These are phyloP conservation scores for Acronicta alni DNA, from an alignment of 2,888 invertebrate species.

Conservation along the genomic window DNA sequence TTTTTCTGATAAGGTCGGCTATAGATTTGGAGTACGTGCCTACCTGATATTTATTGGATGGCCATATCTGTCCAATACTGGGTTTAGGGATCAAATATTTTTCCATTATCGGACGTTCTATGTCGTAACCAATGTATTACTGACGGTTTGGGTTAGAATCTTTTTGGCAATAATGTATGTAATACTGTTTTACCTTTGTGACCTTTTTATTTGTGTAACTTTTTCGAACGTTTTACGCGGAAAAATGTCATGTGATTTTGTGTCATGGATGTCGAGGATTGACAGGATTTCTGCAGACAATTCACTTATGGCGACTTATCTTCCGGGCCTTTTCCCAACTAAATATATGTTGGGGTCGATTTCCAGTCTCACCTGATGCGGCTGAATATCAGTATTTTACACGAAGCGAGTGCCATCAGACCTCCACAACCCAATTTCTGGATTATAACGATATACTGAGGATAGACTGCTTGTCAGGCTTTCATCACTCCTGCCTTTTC, in stretches of 20 bases:
- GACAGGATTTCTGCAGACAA: neutral
- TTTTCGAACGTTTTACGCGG: conserved; percentile 6
- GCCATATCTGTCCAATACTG: conserved; percentile 36
- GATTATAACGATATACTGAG: too few species aligned
- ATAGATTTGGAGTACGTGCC: conserved; percentile 26
- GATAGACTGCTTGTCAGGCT: too few species aligned
- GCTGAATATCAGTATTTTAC: too few species aligned
- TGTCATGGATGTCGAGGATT: neutral
- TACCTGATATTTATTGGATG: conserved; percentile 50
- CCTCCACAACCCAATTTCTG: too few species aligned
- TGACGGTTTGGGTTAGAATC: conserved; percentile 31
- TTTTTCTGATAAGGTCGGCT: conserved; percentile 29
- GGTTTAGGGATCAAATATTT: conserved; percentile 51
- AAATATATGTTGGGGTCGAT: too few species aligned
- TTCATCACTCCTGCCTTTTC: too few species aligned
- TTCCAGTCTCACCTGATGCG: too few species aligned
- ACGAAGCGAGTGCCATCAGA: too few species aligned
- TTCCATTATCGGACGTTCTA: conserved; percentile 42
- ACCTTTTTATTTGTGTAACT: conserved; percentile 12
- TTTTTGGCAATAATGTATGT: conserved; percentile 46
- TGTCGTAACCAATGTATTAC: conserved; percentile 32
- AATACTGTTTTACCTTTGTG: conserved; percentile 28
- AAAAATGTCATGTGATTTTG: neutral
- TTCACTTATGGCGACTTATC: too few species aligned
- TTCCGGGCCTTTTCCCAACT: too few species aligned